phyloP scores from a whole-genome alignment of 2,113 vertebrate genomes.

The Dasyurus viverrinus region DNA sequence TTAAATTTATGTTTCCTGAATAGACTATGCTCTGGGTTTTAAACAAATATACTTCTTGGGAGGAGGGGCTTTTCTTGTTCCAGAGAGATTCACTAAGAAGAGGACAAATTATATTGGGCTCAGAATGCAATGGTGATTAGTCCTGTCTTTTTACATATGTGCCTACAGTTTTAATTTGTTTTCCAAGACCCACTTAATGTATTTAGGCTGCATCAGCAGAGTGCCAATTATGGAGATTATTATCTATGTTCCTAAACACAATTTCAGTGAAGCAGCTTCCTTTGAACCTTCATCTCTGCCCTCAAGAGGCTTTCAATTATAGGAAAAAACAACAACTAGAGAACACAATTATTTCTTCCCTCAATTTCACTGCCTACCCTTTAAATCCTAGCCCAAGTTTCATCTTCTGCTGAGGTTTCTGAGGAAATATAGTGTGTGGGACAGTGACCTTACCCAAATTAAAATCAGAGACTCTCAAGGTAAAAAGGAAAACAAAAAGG shows the following conservation, averaged over 20 bases:
- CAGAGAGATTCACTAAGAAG: neutral
- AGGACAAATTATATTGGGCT: neutral
- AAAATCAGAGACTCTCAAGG: too few relatives aligned
- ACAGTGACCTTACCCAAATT: too few relatives aligned
- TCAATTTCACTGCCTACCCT: neutral
- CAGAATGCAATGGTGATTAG: neutral
- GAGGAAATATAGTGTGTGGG: too few relatives aligned
- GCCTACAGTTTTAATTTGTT: neutral
- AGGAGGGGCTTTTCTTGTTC: neutral
- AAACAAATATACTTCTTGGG: neutral
- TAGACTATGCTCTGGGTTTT: neutral
- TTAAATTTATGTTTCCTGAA: neutral
- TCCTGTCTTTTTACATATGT: neutral
- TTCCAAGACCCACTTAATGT: neutral
- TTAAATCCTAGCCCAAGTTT: neutral
- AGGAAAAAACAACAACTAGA: neutral
- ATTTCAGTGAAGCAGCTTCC: neutral
- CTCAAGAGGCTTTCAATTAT: neutral
- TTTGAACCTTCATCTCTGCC: neutral
- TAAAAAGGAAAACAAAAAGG: too few relatives aligned
- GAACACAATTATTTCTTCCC: neutral
- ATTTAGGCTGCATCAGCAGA: neutral
- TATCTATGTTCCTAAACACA: neutral
- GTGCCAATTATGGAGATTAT: neutral
- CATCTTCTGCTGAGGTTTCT: neutral